Evolutionary conservation across 2,888 invertebrate species (phyloP), one percentile per base, ranked within the genome.

Genomic region (Stenichneumon culpator): DNA sequence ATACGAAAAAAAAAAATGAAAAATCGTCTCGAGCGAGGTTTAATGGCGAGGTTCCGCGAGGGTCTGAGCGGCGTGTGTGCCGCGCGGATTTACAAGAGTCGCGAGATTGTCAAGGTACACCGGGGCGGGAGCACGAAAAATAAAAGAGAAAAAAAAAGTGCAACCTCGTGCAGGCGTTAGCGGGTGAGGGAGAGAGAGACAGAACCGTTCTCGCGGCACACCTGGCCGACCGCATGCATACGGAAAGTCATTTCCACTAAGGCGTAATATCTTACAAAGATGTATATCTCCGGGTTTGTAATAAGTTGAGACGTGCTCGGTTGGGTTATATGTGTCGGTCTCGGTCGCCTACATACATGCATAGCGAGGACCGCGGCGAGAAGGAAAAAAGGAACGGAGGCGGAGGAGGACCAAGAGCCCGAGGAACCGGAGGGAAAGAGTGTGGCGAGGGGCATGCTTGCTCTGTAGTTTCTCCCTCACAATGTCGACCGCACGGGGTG

Each of bases 191-290:
- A 36, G 32, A 52, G 60, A 57, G 36, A 25, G 67, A n/a, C 28
- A 22, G 73, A 73, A 75, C 50, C 25, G 57, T 16, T 68, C 68
- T 19, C 36, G 14, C 32, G 50, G 60, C 28, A n/a, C 73, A 73
- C 82, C 79, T 77, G 82, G 39, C 75, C 50, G 25, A 77, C 36
- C 82, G 50, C 75, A 73, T 79, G 82, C 79, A 82, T 82, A 83
- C 82, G 86, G 83, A 87, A 88, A 88, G 88, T 89, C 88, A 88
- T 89, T 88, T 89, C 87, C 87, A 86, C 83, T 84, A 77, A 68
- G 86, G 87, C 86, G 83, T 86, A 86, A 89, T 89, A 87, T 87
- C 86, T 86, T 79, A 77, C 78, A 65, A 60, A 80, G 87, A 87
- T 84, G 86, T 87, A 77, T 74, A 74, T 83, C 50, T 54, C 52